A percentile compares a stretch with the other conserved stretches of the same genome.
phyloP scores from a whole-genome alignment of 2,888 invertebrate genomes.

The Carpatolechia fugitivella region DNA sequence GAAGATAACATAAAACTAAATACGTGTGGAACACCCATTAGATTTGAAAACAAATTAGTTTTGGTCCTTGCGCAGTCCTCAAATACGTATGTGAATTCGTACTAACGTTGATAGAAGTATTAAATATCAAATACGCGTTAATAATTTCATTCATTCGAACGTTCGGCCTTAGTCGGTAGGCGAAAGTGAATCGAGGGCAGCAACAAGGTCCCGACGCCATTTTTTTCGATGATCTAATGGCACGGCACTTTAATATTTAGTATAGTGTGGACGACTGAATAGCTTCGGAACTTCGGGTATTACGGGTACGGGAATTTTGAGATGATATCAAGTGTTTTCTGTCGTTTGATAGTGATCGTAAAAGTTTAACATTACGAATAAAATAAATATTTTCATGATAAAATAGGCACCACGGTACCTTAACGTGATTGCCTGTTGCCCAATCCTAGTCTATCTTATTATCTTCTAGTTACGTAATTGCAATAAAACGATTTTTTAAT shows the following conservation, averaged over 20 bases:
- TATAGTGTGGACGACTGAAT: background rate
- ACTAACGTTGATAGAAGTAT: constrained; percentile 1
- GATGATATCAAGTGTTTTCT: background rate
- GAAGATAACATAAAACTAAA: background rate
- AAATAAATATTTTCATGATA: no score
- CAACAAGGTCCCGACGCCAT: constrained; percentile 31
- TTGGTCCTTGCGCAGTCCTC: background rate
- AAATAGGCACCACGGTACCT: no score
- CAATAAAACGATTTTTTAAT: no score
- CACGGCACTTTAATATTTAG: constrained; percentile 5
- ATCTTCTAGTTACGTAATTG: no score
- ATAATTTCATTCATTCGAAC: constrained; percentile 32
- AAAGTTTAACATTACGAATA: no score
- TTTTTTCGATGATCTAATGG: constrained; percentile 42
- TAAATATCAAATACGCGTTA: constrained; percentile 10
- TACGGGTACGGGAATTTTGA: background rate
- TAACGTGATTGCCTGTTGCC: no score
- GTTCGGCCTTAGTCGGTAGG: constrained; percentile 23
- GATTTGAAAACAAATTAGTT: background rate
- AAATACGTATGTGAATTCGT: background rate
- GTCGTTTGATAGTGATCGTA: no score
- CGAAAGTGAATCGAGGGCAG: constrained; percentile 53
- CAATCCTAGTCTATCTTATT: no score
- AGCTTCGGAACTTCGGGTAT: background rate
- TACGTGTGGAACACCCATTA: background rate